Conservation (phyloP, 2,797 vertebrate species). For the Karalla daura region DNA sequence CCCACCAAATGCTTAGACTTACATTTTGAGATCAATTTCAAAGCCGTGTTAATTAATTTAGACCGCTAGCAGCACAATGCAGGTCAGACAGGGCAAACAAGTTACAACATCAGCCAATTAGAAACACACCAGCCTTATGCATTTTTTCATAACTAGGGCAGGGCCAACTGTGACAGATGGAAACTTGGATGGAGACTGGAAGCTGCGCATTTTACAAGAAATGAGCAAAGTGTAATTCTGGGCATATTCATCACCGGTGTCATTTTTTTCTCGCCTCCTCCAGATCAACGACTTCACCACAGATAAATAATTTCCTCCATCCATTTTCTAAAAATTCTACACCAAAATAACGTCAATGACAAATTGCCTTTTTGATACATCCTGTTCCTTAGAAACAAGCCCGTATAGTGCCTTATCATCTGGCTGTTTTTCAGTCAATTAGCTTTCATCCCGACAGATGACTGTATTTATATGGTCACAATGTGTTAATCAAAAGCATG, state of each 20-base stretch:
- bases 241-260: slow-evolving; percentile 33
- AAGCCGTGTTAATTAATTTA: slow-evolving; percentile 82
- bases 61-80: slow-evolving; percentile 80
- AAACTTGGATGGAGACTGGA: slow-evolving; percentile 37
- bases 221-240: slow-evolving; percentile 13
- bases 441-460: slow-evolving; percentile 76
- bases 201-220: slow-evolving; percentile 24
- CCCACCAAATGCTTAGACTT: slow-evolving; percentile 75
- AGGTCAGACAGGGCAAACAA: slow-evolving; percentile 83
- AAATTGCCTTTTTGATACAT: slow-evolving; percentile 69
- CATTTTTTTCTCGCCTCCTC: slow-evolving; percentile 37
- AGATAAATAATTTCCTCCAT: slow-evolving; percentile 45
- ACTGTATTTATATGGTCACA: slow-evolving; percentile 77
- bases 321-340: slow-evolving; percentile 38
- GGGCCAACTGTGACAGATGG: slow-evolving; percentile 54
- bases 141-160: slow-evolving; percentile 62
- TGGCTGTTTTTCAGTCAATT: slow-evolving; percentile 78
- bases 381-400: slow-evolving; percentile 62
- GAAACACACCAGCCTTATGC: slow-evolving; percentile 69
- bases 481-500: slow-evolving; percentile 78
- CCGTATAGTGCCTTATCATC: slow-evolving; percentile 69
- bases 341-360: slow-evolving; percentile 52
- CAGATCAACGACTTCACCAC: slow-evolving; percentile 20
- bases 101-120: slow-evolving; percentile 84
- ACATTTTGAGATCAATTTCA: slow-evolving; percentile 83